phyloP scores from a whole-genome alignment of 2,113 vertebrate species.

The Chaenocephalus aceratus region DNA sequence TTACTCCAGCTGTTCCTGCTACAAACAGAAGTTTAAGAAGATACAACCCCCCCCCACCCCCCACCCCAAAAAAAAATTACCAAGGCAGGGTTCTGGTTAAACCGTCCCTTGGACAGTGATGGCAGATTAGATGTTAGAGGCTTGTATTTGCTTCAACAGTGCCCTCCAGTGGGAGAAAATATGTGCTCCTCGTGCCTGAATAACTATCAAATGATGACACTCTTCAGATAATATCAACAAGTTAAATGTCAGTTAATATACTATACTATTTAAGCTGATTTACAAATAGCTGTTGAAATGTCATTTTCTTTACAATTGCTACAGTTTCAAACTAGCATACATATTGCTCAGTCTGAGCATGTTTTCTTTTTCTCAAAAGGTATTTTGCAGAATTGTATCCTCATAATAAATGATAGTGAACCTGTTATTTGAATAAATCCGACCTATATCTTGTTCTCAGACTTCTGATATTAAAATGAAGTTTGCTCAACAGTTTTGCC shows the following conservation, averaged over 20 bases:
- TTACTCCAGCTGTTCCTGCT: slow-evolving; percentile 60
- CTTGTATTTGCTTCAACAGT: slow-evolving; percentile 81
- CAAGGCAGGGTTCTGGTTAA: slow-evolving; percentile 49
- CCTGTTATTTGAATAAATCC: neutral
- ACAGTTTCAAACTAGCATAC: neutral
- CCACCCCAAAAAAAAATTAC: slow-evolving; percentile 6
- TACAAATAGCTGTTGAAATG: neutral
- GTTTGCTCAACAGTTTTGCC: neutral
- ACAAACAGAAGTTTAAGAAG: slow-evolving; percentile 70
- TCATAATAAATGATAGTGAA: neutral
- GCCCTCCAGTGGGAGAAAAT: slow-evolving; percentile 78
- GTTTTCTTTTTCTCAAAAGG: neutral
- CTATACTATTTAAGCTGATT: neutral
- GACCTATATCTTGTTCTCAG: neutral
- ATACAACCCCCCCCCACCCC: slow-evolving; percentile 21
- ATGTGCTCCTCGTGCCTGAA: slow-evolving; percentile 2
- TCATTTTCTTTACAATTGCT: neutral
- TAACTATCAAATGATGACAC: slow-evolving; percentile 13
- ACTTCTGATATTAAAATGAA: too few relatives aligned
- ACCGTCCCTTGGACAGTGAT: slow-evolving; percentile 36
- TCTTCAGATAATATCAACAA: slow-evolving; percentile 28
- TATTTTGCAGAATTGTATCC: neutral
- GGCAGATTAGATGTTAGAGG: slow-evolving; percentile 8
- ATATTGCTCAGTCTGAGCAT: neutral
- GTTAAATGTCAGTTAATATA: slow-evolving; percentile 29